Conservation (phyloP, 2,888 invertebrate genomes). For the Yponomeuta plumbellus region DNA sequence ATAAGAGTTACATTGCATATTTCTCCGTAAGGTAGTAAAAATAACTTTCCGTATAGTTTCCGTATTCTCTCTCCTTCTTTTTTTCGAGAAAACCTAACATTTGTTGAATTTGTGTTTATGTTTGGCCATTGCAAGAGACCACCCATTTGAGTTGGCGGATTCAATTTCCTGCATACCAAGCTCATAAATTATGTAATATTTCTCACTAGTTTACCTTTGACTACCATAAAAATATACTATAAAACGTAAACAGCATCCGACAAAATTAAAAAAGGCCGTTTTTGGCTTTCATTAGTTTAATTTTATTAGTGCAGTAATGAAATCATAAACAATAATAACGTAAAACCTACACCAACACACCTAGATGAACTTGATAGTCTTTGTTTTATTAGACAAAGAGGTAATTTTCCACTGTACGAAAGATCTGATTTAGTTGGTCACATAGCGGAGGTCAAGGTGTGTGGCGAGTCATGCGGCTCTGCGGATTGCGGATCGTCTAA, state of each 20-base stretch:
- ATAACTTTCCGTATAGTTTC: no score
- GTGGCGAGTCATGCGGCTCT: background rate
- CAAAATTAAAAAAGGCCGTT: background rate
- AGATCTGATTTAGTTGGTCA: background rate
- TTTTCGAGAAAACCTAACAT: no score
- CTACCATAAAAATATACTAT: background rate
- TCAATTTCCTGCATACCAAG: background rate
- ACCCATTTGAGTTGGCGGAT: background rate
- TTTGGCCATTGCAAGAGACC: background rate
- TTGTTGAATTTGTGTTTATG: background rate
- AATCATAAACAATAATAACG: background rate
- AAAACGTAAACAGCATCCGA: background rate
- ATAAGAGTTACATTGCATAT: no score
- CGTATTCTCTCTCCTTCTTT: no score
- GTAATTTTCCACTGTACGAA: background rate
- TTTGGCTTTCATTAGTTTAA: background rate
- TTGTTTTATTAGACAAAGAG: background rate
- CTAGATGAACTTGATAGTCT: background rate
- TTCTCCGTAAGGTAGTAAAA: no score
- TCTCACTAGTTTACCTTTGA: background rate
- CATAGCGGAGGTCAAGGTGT: background rate
- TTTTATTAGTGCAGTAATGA: background rate
- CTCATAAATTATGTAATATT: background rate
- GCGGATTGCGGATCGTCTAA: conserved; percentile 39
- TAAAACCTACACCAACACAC: background rate